Conservation (phyloP, 2,113 vertebrate genomes). For the Sterrhoptilus dennistouni region DNA sequence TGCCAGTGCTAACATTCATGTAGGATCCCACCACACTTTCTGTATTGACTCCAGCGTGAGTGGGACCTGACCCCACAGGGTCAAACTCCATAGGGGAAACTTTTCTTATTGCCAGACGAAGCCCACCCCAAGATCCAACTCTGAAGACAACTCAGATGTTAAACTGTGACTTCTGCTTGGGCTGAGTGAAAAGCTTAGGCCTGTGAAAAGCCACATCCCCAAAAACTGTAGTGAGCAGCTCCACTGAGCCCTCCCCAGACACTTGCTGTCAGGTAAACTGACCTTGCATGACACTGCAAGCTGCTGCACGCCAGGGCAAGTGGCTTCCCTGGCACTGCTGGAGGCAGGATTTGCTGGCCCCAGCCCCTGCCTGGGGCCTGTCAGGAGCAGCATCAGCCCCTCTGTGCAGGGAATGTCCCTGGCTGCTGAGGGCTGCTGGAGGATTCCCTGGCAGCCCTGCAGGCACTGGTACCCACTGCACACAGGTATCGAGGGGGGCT, state of each 20-base stretch:
- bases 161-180: accelerated
- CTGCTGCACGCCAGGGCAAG: not conserved
- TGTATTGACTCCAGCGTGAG: accelerated
- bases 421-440: not conserved
- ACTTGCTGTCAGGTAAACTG: not conserved
- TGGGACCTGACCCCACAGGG: not conserved
- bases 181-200: not conserved
- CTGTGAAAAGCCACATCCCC: not conserved
- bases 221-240: not conserved
- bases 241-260: not conserved
- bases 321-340: not conserved
- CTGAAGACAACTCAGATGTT: not conserved
- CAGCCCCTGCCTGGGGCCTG: not conserved
- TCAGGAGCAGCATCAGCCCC: not conserved
- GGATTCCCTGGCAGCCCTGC: not conserved
- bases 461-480: accelerated
- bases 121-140: not conserved
- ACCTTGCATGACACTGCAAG: not conserved
- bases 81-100: not conserved
- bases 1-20: accelerated
- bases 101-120: not conserved
- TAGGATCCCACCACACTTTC: not conserved
- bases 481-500: not conserved
- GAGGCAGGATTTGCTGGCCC: not conserved
- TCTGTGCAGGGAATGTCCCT: not conserved